Evolutionary conservation across 2,888 invertebrate genomes (phyloP).

Genomic region (Patella caerulea): DNA sequence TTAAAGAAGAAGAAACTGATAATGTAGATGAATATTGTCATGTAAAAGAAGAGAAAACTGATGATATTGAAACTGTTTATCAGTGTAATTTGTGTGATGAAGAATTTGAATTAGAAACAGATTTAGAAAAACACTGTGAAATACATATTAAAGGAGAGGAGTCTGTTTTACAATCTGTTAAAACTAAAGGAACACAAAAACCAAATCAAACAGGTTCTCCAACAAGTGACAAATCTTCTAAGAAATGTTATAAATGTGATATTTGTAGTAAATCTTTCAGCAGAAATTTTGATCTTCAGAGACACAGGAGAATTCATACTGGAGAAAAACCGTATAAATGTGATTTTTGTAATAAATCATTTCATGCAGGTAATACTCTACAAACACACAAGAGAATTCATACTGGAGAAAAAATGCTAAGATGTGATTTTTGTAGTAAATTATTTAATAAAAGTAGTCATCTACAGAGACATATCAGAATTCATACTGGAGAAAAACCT

Average conservation of each 20-base stretch:
- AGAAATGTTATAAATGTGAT: not conserved
- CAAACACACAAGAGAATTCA: not conserved
- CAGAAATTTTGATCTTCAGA: not conserved
- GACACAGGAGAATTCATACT: not conserved
- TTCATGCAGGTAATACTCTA: not conserved
- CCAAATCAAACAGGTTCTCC: no score
- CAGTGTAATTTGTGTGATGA: no score
- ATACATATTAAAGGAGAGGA: no score
- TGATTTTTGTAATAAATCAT: not conserved
- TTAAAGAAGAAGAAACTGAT: no score
- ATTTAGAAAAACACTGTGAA: no score
- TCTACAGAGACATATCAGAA: not conserved
- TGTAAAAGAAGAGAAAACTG: no score
- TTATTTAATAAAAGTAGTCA: not conserved
- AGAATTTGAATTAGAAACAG: no score
- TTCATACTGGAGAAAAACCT: not conserved
- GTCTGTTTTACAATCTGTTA: no score
- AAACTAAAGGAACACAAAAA: no score
- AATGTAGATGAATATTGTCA: no score
- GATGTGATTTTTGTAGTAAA: not conserved
- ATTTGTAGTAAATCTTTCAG: constrained; percentile 4
- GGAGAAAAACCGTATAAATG: not conserved
- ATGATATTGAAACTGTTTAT: no score
- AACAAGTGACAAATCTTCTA: no score
- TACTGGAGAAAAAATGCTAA: not conserved